Conservation (phyloP, 2,113 vertebrate species). For the Cynocephalus volans region DNA sequence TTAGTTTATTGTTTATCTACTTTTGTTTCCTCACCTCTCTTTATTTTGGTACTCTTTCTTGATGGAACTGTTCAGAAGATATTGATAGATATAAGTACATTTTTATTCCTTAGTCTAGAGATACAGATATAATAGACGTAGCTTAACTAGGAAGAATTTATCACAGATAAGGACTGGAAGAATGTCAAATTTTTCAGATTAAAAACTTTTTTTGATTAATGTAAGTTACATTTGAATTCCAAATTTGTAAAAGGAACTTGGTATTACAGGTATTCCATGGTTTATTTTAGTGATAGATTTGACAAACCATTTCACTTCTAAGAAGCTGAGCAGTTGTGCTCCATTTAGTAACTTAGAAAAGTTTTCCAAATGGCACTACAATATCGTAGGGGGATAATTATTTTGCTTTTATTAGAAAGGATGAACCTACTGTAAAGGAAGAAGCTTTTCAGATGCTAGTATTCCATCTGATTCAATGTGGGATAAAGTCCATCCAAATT, state of each 20-base stretch:
- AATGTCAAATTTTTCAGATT: conserved; percentile 31
- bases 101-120: not conserved
- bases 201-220: not conserved
- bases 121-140: not conserved
- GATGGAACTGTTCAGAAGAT: not conserved
- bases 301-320: conserved; percentile 28
- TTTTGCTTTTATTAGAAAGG: conserved; percentile 52
- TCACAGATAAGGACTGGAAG: not conserved
- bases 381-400: not conserved
- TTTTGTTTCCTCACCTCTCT: not conserved
- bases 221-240: conserved; percentile 29
- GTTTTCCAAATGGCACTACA: not conserved
- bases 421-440: not conserved
- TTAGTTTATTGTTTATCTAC: conserved; percentile 36
- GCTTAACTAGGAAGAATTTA: not conserved
- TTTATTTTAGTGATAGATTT: conserved; percentile 11
- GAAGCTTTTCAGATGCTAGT: not conserved
- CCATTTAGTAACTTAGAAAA: conserved; percentile 27
- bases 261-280: not conserved
- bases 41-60: conserved; percentile 20
- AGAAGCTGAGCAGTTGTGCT: not conserved
- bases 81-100: not conserved
- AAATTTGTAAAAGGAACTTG: conserved; percentile 52
- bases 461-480: not conserved
- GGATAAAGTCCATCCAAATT: not conserved